Conservation (phyloP, 2,797 vertebrate species). For the Coccyzus lansbergi region DNA sequence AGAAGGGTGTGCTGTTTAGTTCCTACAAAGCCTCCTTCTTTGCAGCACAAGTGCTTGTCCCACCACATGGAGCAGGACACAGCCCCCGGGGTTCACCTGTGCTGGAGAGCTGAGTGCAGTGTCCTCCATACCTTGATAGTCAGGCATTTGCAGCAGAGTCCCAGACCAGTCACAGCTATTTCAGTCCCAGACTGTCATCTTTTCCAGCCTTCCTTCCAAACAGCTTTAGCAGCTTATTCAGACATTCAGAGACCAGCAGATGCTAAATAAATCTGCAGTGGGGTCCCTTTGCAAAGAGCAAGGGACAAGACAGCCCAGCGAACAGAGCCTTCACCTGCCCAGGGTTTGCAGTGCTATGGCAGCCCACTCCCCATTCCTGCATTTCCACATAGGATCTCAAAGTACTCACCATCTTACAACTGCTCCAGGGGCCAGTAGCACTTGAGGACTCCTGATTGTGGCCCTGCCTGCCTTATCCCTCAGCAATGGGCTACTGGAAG, state of each 20-base stretch:
- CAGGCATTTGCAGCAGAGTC: neutral
- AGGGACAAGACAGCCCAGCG: neutral
- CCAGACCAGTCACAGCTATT: neutral
- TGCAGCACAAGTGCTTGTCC: neutral
- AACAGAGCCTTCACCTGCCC: neutral
- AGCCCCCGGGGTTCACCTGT: too few relatives aligned
- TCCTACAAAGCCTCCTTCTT: neutral
- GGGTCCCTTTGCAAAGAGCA: neutral
- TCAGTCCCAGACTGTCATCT: neutral
- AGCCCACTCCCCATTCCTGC: neutral
- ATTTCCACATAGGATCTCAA: neutral
- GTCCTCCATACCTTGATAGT: neutral
- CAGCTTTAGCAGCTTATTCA: neutral
- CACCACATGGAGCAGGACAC: neutral
- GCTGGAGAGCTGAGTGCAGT: neutral
- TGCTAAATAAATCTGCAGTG: neutral
- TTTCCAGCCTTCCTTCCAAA: slow-evolving; percentile 5
- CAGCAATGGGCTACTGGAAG: too few relatives aligned
- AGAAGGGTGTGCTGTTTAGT: neutral
- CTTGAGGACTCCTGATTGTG: neutral
- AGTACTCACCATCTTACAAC: neutral
- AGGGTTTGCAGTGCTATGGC: neutral
- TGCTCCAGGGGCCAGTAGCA: neutral
- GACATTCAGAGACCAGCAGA: accelerated
- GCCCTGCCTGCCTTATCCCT: too few relatives aligned